phyloP scores from a whole-genome alignment of 2,888 invertebrate species.

The Epirrhoe alternata region DNA sequence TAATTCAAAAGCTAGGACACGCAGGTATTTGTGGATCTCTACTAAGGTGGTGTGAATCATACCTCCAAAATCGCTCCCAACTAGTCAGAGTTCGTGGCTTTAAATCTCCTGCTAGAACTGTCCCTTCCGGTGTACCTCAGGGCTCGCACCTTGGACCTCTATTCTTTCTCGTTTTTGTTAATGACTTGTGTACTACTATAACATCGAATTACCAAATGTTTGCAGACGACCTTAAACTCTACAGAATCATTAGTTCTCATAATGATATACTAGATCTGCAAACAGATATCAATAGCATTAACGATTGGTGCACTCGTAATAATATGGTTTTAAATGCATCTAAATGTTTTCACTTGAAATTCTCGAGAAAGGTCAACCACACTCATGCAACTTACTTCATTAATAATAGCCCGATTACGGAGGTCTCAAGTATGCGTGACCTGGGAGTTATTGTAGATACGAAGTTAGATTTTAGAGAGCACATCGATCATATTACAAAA shows the following conservation, averaged over 20 bases:
- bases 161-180: slow-evolving; percentile 4
- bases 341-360: no score
- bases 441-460: no score
- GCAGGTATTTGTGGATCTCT: no score
- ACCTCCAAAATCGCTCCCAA: neutral
- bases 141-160: neutral
- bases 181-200: slow-evolving; percentile 1
- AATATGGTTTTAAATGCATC: no score
- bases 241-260: neutral
- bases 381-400: no score
- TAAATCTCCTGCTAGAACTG: neutral
- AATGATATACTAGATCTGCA: neutral
- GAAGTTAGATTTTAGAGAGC: no score
- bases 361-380: no score
- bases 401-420: neutral
- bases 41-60: no score
- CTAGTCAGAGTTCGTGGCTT: slow-evolving; percentile 2
- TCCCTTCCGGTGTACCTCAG: neutral
- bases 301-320: no score
- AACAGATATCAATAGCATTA: neutral
- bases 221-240: neutral
- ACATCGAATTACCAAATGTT: neutral
- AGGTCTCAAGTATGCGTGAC: neutral
- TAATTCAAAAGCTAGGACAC: no score
- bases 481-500: no score